These are phyloP conservation scores for Aphelenchoides avenae DNA, from an alignment of 1,140 invertebrate species.

Conservation along the genomic window DNA sequence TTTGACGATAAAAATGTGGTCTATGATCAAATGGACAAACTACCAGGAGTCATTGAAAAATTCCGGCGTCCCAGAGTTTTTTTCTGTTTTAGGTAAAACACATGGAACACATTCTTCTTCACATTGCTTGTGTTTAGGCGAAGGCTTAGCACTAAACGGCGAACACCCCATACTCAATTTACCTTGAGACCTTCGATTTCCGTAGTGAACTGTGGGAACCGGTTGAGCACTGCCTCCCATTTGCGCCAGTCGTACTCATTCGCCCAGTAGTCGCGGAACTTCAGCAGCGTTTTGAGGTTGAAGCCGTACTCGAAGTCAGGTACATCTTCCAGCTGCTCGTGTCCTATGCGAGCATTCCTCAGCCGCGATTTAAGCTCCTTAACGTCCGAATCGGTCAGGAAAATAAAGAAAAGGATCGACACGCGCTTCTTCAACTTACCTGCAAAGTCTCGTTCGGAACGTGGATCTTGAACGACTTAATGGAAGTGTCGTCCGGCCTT, in stretches of 20 bases:
- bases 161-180: slow-evolving; percentile 59
- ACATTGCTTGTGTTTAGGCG: no score
- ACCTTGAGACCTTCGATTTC: slow-evolving; percentile 33
- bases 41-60: no score
- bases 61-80: neutral
- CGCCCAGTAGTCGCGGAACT: slow-evolving; percentile 22
- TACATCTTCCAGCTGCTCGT: slow-evolving; percentile 25
- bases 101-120: no score
- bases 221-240: slow-evolving; percentile 16
- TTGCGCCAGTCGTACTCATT: slow-evolving; percentile 31
- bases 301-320: slow-evolving; percentile 24
- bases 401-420: neutral
- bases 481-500: slow-evolving; percentile 13
- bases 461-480: slow-evolving; percentile 17
- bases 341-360: slow-evolving; percentile 19
- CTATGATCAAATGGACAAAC: no score
- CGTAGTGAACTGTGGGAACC: slow-evolving; percentile 24
- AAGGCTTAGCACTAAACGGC: no score
- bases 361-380: slow-evolving; percentile 10
- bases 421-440: neutral
- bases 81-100: no score
- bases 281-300: slow-evolving; percentile 1
- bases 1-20: neutral
- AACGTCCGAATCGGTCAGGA: neutral
- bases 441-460: slow-evolving; percentile 9